Evolutionary conservation across 2,888 invertebrate genomes (phyloP), one percentile per base, ranked within the genome.

Genomic region (Polylopha cassiicola): DNA sequence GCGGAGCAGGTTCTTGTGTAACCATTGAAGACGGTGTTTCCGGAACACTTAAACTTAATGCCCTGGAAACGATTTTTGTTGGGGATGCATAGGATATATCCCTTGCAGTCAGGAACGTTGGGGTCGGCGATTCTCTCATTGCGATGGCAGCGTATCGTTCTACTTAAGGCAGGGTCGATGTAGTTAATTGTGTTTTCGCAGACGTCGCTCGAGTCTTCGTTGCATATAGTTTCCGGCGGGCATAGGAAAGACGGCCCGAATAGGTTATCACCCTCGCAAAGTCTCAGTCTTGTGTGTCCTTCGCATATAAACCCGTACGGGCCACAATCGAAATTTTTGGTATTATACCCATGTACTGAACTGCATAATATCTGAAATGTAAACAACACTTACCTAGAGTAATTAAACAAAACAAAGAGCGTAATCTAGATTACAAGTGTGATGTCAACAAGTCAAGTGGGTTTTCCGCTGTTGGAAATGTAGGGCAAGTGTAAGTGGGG

Each of bases 41-140:
- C 85, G 0, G 77, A 66, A 42, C 86, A 86, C 46, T 77, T 75
- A 47, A 84, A 85, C 41, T 80, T 82, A 33, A 84, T 78, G 8
- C 78, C 81, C 62, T 82, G 81, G 48, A 81, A 80, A 18, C 75
- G 72, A 38, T 71, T 73, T 44, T 73, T 79, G 47, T 78, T 82
- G 0, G 79, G 71, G 11, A 85, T 76, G 48, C 86, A 86, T 0
- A 85, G 58, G 22, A 86, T 82, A 49, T 85, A 86, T 4, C 82
- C 84, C 55, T 85, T 85, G 54, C 86, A 86, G 2, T 66, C 73
- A 1, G 79, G 70, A 0, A 84, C 76, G 36, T 57, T 76, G 0
- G 81, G 73, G 39, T 86, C 85, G 0, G 76, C 78, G 4, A 85
- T 66, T 43, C 85, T 68, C 51, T 85, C 81, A 41, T 77, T 73